Evolutionary conservation across 1,140 invertebrate species (phyloP).

Genomic region (Lamellibrachia luymesi): DNA sequence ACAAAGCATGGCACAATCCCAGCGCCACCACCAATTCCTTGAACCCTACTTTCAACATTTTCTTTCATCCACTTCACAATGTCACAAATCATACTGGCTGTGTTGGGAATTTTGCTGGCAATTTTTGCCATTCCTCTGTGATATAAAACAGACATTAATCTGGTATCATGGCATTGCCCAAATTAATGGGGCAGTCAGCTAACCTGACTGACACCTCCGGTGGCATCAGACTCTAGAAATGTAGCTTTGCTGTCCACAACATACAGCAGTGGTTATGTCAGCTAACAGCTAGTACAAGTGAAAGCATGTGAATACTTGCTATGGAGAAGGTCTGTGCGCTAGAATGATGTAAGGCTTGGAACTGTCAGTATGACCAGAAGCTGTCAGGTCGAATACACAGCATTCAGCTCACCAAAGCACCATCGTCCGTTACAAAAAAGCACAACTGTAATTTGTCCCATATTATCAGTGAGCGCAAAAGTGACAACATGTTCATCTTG

Average conservation of each 20-base stretch:
- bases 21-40: not conserved
- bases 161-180: not conserved
- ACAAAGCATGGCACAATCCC: not conserved
- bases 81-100: not conserved
- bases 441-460: not conserved
- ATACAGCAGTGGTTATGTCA: not conserved
- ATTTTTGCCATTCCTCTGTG: not conserved
- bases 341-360: not conserved
- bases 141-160: not conserved
- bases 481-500: not conserved
- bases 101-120: not conserved
- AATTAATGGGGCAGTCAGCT: not conserved
- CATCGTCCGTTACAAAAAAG: not conserved
- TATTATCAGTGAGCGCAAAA: not conserved
- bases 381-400: not conserved
- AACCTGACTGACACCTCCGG: not conserved
- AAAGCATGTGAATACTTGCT: not conserved
- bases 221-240: too few species aligned
- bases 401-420: not conserved
- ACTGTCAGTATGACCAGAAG: not conserved
- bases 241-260: too few species aligned
- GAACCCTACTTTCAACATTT: not conserved
- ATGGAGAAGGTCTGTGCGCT: not conserved
- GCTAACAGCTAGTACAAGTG: not conserved
- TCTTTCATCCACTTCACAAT: not conserved